These are phyloP conservation scores for Arnoldichthys spilopterus DNA, from an alignment of 2,797 vertebrate species.

Conservation along the genomic window DNA sequence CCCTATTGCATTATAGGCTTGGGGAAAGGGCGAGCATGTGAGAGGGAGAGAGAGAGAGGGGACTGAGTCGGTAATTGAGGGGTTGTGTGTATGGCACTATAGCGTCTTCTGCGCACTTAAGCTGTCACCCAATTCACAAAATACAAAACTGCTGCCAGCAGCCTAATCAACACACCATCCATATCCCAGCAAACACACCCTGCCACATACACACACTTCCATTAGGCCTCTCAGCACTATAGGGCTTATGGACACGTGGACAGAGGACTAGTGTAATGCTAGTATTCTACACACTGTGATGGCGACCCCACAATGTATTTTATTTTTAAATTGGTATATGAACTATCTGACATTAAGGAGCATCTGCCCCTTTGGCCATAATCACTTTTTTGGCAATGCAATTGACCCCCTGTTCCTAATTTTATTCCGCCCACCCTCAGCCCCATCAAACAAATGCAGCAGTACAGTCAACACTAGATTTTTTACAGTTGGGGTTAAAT, in stretches of 20 bases:
- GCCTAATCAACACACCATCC: neutral
- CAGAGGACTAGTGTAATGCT: neutral
- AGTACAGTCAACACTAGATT: too few species aligned
- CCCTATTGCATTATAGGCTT: constrained; percentile 7
- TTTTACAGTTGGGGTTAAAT: too few species aligned
- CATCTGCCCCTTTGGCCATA: too few species aligned
- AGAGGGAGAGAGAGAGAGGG: neutral
- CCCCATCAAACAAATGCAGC: too few species aligned
- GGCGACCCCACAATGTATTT: too few species aligned
- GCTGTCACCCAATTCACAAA: constrained; percentile 25
- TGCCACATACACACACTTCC: neutral
- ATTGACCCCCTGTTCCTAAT: too few species aligned
- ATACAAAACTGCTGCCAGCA: constrained; percentile 12
- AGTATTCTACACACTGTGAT: too few species aligned
- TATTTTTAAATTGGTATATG: too few species aligned
- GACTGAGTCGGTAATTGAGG: constrained; percentile 17
- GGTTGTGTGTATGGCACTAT: neutral
- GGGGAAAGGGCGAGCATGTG: constrained; percentile 2
- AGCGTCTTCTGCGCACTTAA: constrained; percentile 18
- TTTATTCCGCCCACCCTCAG: too few species aligned
- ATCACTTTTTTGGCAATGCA: too few species aligned
- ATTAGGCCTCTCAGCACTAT: neutral
- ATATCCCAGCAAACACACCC: neutral
- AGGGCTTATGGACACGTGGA: neutral
- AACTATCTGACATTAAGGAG: too few species aligned